Conservation (phyloP, 2,888 invertebrate genomes). For the Orchesellides sinensis region DNA sequence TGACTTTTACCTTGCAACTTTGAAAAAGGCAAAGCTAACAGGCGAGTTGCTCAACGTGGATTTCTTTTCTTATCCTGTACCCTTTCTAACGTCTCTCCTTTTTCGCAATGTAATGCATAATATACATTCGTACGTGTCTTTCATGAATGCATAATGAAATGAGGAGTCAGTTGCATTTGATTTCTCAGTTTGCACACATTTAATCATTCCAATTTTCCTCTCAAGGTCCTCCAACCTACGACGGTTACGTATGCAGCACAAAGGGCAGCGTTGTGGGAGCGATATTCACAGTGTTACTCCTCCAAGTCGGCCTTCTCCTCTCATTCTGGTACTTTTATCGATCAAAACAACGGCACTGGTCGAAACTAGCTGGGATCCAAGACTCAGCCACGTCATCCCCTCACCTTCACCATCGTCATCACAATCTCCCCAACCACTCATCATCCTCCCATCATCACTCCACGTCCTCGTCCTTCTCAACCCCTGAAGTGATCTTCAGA, state of each 20-base stretch:
- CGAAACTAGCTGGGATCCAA: conserved; percentile 71
- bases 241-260: conserved; percentile 75
- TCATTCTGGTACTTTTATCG: conserved; percentile 76
- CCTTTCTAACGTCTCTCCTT: too few species aligned
- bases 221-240: conserved; percentile 65
- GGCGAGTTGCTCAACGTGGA: too few species aligned
- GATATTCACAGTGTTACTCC: conserved; percentile 76
- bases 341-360: conserved; percentile 76
- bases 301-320: conserved; percentile 75
- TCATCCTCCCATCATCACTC: conserved; percentile 42
- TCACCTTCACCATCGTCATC: conserved; percentile 44
- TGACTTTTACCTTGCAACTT: neutral
- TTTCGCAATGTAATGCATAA: too few species aligned
- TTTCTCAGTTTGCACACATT: neutral
- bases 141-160: too few species aligned
- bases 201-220: neutral
- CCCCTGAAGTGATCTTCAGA: conserved; percentile 76
- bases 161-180: too few species aligned
- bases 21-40: too few species aligned
- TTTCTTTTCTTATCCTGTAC: too few species aligned
- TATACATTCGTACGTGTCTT: too few species aligned
- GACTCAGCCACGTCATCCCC: conserved; percentile 64
- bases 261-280: conserved; percentile 76
- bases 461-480: conserved; percentile 70
- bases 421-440: conserved; percentile 36